Evolutionary conservation across 2,797 vertebrate genomes (phyloP).

Genomic region (Malacoraja senta): DNA sequence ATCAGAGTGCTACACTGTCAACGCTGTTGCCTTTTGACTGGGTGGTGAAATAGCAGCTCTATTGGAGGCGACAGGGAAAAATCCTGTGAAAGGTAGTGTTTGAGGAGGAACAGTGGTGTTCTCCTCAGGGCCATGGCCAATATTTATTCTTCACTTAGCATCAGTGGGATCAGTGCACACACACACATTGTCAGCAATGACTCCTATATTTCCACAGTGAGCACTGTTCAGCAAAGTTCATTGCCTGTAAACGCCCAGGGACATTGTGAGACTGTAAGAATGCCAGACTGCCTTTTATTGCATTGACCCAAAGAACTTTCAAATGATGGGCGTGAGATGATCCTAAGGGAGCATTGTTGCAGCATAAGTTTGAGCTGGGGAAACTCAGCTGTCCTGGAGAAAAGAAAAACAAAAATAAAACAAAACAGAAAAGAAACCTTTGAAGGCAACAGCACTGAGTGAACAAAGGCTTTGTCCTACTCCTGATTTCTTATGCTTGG

Average conservation of each 20-base stretch:
- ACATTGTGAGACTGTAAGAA: background rate
- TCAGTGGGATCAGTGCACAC: background rate
- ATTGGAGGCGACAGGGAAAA: background rate
- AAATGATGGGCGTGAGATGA: background rate
- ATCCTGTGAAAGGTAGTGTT: background rate
- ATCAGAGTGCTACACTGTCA: background rate
- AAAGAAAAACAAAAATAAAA: constrained; percentile 14
- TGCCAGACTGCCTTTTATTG: background rate
- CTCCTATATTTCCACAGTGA: background rate
- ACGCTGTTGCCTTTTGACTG: background rate
- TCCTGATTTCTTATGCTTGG: constrained; percentile 10
- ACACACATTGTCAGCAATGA: background rate
- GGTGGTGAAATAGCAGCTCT: background rate
- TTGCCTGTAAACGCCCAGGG: background rate
- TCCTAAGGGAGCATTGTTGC: background rate
- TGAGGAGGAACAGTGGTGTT: background rate
- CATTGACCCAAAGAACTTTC: background rate
- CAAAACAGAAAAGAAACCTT: constrained; percentile 10
- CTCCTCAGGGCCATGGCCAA: background rate
- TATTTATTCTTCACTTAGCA: background rate
- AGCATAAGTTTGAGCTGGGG: background rate
- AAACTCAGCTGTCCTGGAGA: background rate
- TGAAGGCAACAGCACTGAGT: constrained; percentile 18
- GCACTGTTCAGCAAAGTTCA: background rate
- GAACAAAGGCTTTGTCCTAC: constrained; percentile 18